These are phyloP conservation scores for Apogon talboti DNA, from an alignment of 2,797 vertebrate species.

Conservation along the genomic window DNA sequence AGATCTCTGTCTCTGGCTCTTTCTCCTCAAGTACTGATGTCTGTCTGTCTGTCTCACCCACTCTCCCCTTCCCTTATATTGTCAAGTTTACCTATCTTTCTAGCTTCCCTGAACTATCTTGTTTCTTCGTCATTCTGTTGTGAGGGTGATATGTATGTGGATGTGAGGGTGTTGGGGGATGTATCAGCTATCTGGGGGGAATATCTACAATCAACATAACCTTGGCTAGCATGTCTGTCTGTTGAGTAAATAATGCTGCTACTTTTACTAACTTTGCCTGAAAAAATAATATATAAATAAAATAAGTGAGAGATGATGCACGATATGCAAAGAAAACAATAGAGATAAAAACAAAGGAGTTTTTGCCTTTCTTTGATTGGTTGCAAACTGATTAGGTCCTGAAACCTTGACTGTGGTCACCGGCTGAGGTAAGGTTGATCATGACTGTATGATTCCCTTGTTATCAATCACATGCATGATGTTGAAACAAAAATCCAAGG, in stretches of 20 bases:
- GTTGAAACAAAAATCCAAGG: no score
- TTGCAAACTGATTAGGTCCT: background rate
- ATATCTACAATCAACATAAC: constrained; percentile 62
- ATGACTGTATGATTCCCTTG: no score
- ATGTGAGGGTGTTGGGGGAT: constrained; percentile 46
- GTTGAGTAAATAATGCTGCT: constrained; percentile 32
- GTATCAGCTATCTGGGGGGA: constrained; percentile 59
- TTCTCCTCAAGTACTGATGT: background rate
- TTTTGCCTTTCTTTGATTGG: background rate
- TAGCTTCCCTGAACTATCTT: constrained; percentile 62
- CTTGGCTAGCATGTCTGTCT: constrained; percentile 40
- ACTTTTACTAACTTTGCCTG: constrained; percentile 21
- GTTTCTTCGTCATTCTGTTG: constrained; percentile 61
- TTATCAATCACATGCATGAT: no score
- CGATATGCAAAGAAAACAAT: constrained; percentile 12
- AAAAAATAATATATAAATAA: background rate
- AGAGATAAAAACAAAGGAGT: background rate
- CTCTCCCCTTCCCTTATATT: constrained; percentile 48
- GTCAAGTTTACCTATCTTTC: constrained; percentile 66
- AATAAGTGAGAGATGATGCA: background rate
- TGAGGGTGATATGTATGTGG: constrained; percentile 56
- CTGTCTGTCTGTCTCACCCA: constrained; percentile 31
- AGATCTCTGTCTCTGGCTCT: constrained; percentile 39
- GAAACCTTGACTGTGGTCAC: no score
- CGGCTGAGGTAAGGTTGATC: no score